These are phyloP conservation scores for Hippocampus comes DNA, from an alignment of 2,113 vertebrate genomes.

Conservation along the genomic window DNA sequence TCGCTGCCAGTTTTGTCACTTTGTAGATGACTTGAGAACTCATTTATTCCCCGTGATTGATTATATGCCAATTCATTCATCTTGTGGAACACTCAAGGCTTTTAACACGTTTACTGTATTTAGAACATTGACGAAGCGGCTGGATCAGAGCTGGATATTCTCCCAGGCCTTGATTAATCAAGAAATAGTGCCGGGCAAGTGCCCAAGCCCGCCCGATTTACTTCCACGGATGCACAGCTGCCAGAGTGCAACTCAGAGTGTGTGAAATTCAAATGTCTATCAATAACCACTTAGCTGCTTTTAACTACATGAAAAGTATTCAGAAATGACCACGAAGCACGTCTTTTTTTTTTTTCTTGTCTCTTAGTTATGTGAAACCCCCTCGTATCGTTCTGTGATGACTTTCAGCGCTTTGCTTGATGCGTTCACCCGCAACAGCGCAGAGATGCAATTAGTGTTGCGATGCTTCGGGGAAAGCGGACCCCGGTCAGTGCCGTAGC, in stretches of 20 bases:
- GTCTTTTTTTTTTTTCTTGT: conserved; percentile 15
- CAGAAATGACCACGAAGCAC: conserved; percentile 5
- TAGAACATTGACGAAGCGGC: conserved; percentile 41
- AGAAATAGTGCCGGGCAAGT: conserved; percentile 18
- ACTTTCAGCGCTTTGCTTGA: conserved; percentile 21
- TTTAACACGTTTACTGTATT: conserved; percentile 45
- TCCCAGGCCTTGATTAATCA: conserved; percentile 30
- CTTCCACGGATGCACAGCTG: conserved; percentile 12
- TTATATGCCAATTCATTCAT: conserved; percentile 41
- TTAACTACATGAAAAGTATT: conserved; percentile 15
- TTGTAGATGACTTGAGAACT: conserved; percentile 25
- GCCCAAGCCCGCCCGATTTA: conserved; percentile 16
- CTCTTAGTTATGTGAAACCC: conserved; percentile 19
- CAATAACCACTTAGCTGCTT: conserved; percentile 18
- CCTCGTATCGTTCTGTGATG: conserved; percentile 23
- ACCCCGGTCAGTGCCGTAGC: conserved; percentile 54
- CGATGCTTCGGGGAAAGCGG: conserved; percentile 60
- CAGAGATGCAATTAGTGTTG: conserved; percentile 33
- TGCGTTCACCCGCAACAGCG: conserved; percentile 21
- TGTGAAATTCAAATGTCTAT: conserved; percentile 2
- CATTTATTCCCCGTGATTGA: conserved; percentile 38
- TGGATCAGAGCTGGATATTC: conserved; percentile 26
- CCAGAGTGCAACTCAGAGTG: background rate
- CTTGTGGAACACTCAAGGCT: conserved; percentile 30
- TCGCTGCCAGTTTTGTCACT: conserved; percentile 28